Evolutionary conservation across 2,797 vertebrate genomes (phyloP).

Genomic region (Paratrypauchen microcephalus): DNA sequence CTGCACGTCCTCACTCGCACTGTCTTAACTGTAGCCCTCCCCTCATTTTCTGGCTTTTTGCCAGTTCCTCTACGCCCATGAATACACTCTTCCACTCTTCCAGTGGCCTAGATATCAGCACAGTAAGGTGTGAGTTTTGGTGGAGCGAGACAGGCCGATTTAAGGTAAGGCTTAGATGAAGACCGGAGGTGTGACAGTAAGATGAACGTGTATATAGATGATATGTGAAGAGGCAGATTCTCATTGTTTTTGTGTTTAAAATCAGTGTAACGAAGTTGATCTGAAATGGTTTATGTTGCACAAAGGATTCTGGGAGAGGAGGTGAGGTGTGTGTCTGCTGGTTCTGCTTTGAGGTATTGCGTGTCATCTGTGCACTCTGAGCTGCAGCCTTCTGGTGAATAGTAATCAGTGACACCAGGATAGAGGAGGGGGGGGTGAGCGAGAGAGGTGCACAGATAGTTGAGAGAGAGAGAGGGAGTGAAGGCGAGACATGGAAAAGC

Average conservation of each 20-base stretch:
- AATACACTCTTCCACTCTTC: constrained; percentile 17
- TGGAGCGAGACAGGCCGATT: constrained; percentile 32
- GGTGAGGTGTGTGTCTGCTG: constrained; percentile 52
- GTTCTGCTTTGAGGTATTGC: constrained; percentile 82
- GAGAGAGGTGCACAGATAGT: constrained; percentile 33
- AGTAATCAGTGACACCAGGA: constrained; percentile 83
- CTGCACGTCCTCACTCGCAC: constrained; percentile 62
- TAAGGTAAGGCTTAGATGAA: constrained; percentile 14
- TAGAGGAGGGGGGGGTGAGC: constrained; percentile 41
- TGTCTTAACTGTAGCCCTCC: constrained; percentile 56
- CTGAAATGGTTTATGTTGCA: constrained; percentile 46
- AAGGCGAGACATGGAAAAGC: constrained; percentile 67
- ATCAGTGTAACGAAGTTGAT: neutral
- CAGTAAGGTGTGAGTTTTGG: constrained; percentile 10
- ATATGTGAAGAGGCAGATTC: neutral
- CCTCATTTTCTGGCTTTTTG: constrained; percentile 65
- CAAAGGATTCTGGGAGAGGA: constrained; percentile 20
- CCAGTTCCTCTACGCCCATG: constrained; percentile 51
- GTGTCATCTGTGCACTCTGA: constrained; percentile 80
- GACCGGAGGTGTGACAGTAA: neutral
- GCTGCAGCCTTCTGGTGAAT: constrained; percentile 86
- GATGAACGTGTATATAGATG: neutral
- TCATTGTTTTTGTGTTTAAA: neutral
- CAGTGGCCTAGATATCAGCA: constrained; percentile 44
- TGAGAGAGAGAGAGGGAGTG: constrained; percentile 35